A percentile compares a stretch with the other conserved stretches of the same genome.
Conservation (phyloP, 1,140 invertebrate species). For the Spodoptera litura region DNA sequence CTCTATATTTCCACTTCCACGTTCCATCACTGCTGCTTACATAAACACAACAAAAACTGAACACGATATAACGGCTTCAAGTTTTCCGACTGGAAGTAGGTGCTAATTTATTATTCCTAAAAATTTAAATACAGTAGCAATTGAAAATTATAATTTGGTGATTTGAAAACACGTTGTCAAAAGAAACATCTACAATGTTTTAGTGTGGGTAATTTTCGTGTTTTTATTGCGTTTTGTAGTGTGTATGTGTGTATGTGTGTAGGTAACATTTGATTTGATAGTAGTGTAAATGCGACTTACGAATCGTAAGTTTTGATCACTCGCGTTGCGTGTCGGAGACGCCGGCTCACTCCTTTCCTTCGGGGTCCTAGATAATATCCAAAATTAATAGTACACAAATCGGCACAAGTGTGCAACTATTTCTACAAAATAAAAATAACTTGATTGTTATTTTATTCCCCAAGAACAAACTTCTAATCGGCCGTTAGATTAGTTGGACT, state of each 20-base stretch:
- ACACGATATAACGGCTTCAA: not conserved
- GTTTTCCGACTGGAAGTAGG: constrained; percentile 16
- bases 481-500: constrained; percentile 11
- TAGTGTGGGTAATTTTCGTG: no score
- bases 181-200: not conserved
- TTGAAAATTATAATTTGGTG: constrained; percentile 27
- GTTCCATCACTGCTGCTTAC: not conserved
- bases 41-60: not conserved
- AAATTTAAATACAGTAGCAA: constrained; percentile 27
- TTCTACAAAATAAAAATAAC: not conserved
- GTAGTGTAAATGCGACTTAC: constrained; percentile 12
- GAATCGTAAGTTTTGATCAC: constrained; percentile 35
- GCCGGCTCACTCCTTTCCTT: constrained; percentile 25
- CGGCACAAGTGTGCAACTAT: not conserved
- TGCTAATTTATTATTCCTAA: constrained; percentile 24
- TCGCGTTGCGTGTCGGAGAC: constrained; percentile 14
- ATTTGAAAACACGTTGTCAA: constrained; percentile 1
- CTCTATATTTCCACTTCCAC: not conserved
- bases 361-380: not conserved
- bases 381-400: not conserved
- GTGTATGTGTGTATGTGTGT: no score
- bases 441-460: not conserved
- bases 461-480: not conserved
- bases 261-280: not conserved
- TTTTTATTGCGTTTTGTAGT: not conserved